Evolutionary conservation across 2,888 invertebrate genomes (phyloP), one percentile per base, ranked within the genome.

Genomic region (Therioaphis trifolii): DNA sequence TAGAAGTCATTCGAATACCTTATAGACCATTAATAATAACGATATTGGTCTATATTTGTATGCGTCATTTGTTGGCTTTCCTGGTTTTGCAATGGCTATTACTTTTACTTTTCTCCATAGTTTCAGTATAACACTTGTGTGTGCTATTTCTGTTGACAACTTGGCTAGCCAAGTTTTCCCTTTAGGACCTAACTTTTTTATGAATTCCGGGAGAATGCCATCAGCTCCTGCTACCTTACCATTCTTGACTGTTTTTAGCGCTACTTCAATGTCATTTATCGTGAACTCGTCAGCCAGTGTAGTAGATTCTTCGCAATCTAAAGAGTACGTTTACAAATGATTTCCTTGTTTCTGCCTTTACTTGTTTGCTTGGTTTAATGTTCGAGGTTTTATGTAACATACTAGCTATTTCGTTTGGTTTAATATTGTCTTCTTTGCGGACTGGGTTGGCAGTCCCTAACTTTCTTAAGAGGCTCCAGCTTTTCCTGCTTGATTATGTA

Each of bases 401-500:
- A 18, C 29, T 63, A 29, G 18, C 4, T 11, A 63, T 29, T 29
- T 63, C 21, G 15, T 55, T 55, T 15, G 55, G 55, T 15, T 4
- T n/a, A n/a, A 55, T 21, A 15, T 55, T 55, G 21, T 21, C 21
- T 21, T 55, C 55, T 55, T 15, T 55, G 4, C 21, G 21, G 5
- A 21, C 15, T n/a, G 63, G 29, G 27, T 29, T 18, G 4, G 29
- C 63, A 7, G 15, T 52, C 18, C n/a, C 55, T 12, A 77, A 40
- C 29, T 61, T 77, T 11, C 58, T 35, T 18, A 77, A 27, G 7
- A 77, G 43, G 18, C 15, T 58, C 77, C 77, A 77, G 18, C 58
- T 29, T 58, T 77, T 18, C 24, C 77, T 77, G 40, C 77, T 77
- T 4, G 77, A 77, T 3, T 14, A 18, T 15, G 21, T 78, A 29